These are phyloP conservation scores for Camponotus pennsylvanicus DNA, from an alignment of 1,140 invertebrate genomes.

Conservation along the genomic window DNA sequence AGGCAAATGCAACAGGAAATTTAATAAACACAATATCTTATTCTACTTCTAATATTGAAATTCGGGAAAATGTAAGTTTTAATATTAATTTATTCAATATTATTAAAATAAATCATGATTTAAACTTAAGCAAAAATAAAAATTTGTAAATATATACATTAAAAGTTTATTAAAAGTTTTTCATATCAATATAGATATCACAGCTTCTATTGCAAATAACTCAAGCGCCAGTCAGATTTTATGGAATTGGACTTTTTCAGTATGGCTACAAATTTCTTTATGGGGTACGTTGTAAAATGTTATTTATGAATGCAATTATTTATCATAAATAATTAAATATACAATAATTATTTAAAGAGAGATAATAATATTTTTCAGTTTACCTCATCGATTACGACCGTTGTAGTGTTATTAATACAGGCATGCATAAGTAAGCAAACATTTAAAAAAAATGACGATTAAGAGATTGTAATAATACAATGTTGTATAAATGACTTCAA, in stretches of 20 bases:
- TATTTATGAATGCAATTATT: background rate
- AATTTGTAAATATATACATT: background rate
- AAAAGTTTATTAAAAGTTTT: background rate
- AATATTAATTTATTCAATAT: background rate
- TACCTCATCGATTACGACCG: background rate
- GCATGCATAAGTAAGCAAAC: background rate
- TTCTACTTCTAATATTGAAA: background rate
- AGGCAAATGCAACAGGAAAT: conserved; percentile 6
- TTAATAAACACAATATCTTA: background rate
- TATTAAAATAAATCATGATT: conserved; percentile 4
- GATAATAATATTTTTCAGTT: background rate
- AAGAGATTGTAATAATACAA: background rate
- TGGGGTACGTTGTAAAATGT: background rate
- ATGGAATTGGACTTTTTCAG: conserved; percentile 18
- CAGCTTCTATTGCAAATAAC: background rate
- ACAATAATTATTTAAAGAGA: background rate
- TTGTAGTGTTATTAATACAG: conserved; percentile 23
- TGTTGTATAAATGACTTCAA: background rate
- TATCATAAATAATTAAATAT: background rate
- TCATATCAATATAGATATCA: background rate
- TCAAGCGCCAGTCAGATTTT: conserved; percentile 6
- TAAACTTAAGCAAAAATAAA: too few species aligned
- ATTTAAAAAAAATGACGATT: background rate
- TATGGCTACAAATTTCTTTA: conserved; percentile 24
- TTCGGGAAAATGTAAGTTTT: conserved; percentile 16